Percentiles rank a stretch among this genome's conserved stretches.
phyloP scores from a whole-genome alignment of 2,888 invertebrate species.

The Diabrotica balteata region DNA sequence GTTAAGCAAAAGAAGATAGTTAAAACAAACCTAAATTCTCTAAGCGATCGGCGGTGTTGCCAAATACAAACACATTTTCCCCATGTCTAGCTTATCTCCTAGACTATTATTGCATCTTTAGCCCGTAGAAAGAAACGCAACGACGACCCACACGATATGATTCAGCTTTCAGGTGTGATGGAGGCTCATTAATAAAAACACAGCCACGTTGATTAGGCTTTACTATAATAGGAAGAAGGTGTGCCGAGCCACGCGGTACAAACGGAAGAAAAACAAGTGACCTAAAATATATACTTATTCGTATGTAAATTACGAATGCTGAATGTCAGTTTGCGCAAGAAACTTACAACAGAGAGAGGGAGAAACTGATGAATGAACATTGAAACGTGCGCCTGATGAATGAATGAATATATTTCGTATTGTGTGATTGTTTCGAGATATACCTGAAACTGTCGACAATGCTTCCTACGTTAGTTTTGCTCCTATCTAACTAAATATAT shows the following conservation, averaged over 20 bases:
- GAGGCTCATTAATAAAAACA: constrained; percentile 60
- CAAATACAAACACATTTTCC: constrained; percentile 18
- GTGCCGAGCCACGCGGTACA: constrained; percentile 46
- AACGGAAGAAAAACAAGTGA: constrained; percentile 52
- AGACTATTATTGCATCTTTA: constrained; percentile 35
- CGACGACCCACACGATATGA: constrained; percentile 49
- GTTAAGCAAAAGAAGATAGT: too few species aligned
- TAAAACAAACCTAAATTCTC: too few species aligned
- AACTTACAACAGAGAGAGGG: constrained; percentile 7
- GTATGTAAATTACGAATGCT: constrained; percentile 45
- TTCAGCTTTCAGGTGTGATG: constrained; percentile 58
- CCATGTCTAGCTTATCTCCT: constrained; percentile 21
- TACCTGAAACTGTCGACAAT: too few species aligned
- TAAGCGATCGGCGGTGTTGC: not conserved
- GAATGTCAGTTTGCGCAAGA: constrained; percentile 25
- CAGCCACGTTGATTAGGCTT: constrained; percentile 58
- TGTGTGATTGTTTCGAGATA: constrained; percentile 7
- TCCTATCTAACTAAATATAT: too few species aligned
- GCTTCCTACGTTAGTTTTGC: too few species aligned
- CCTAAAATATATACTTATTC: constrained; percentile 53
- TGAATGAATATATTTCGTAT: constrained; percentile 10
- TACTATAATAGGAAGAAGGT: constrained; percentile 60
- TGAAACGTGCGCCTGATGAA: not conserved
- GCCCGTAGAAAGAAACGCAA: constrained; percentile 19
- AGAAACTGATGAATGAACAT: constrained; percentile 12